Conservation (phyloP, 2,113 vertebrate species). For the Spermophilus dauricus region DNA sequence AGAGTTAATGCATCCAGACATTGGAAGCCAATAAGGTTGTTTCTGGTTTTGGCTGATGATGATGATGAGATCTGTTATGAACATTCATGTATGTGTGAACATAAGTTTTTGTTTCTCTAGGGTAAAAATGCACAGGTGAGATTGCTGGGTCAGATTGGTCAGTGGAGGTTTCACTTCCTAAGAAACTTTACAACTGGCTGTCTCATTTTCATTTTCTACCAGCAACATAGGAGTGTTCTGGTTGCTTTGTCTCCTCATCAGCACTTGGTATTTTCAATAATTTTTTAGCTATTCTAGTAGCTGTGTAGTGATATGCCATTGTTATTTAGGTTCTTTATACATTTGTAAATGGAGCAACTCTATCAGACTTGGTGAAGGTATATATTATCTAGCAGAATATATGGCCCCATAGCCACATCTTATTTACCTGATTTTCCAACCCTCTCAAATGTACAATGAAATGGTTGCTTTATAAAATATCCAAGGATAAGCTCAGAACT, state of each 20-base stretch:
- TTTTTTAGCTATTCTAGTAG: slow-evolving; percentile 2
- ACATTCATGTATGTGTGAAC: background rate
- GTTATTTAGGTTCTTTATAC: slow-evolving; percentile 23
- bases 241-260: background rate
- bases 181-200: background rate
- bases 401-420: background rate
- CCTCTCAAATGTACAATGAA: background rate
- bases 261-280: background rate
- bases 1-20: background rate
- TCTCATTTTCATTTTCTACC: background rate
- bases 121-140: background rate
- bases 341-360: background rate
- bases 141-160: background rate
- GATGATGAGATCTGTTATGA: background rate
- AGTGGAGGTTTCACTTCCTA: background rate
- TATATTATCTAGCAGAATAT: background rate
- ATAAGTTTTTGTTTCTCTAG: background rate
- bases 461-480: slow-evolving; percentile 15
- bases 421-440: slow-evolving; percentile 15
- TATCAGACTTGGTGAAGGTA: background rate
- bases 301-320: background rate
- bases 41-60: background rate
- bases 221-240: background rate
- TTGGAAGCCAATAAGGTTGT: background rate
- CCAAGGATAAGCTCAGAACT: background rate